Percentiles rank a stretch among this genome's conserved stretches.
phyloP scores from a whole-genome alignment of 2,888 invertebrate species.

The Acanthoscelides obtectus region DNA sequence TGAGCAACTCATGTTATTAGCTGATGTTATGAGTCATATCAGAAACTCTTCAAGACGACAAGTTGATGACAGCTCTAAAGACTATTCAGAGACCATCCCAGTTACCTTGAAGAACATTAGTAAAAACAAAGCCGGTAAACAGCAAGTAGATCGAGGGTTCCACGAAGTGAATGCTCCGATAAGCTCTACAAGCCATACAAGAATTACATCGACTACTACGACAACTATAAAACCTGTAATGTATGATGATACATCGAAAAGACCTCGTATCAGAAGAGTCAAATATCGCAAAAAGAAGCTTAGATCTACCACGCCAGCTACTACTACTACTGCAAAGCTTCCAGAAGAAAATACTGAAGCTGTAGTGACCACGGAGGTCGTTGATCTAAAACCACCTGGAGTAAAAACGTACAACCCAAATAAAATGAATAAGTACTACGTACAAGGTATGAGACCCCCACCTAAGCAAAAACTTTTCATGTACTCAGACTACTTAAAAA shows the following conservation, averaged over 20 bases:
- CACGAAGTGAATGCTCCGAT: background rate
- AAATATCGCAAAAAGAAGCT: background rate
- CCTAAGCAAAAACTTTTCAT: conserved; percentile 29
- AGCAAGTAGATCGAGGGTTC: conserved; percentile 9
- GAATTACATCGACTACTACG: background rate
- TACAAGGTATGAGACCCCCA: conserved; percentile 44
- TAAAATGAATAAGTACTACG: conserved; percentile 35
- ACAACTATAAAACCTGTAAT: background rate
- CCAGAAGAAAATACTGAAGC: conserved; percentile 5
- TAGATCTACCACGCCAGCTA: background rate
- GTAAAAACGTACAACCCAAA: background rate
- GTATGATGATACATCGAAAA: background rate
- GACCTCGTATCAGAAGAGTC: background rate
- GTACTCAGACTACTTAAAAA: conserved; percentile 33
- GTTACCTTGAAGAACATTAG: background rate
- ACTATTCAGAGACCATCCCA: conserved; percentile 12
- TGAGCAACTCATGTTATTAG: conserved; percentile 48
- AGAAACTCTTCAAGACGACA: conserved; percentile 35
- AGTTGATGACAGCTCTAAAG: conserved; percentile 6
- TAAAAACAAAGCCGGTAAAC: background rate
- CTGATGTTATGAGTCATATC: conserved; percentile 52
- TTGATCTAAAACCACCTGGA: background rate
- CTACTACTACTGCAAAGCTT: conserved; percentile 3
- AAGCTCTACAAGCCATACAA: background rate
- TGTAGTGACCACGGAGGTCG: background rate